Conservation (phyloP, 1,140 invertebrate species). For the Octopus sinensis region DNA sequence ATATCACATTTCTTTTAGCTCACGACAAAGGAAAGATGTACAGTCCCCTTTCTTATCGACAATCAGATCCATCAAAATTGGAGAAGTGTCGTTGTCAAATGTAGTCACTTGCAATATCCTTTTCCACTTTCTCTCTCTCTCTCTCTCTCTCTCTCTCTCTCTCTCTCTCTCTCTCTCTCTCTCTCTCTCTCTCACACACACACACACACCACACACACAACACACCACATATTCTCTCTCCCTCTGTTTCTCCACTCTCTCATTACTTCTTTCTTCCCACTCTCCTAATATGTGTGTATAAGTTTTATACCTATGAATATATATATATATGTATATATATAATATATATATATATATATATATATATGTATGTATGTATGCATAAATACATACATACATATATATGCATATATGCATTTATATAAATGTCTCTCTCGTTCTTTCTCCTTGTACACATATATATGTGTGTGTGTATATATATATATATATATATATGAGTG, state of each 20-base stretch:
- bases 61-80: background rate
- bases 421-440: background rate
- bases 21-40: too few relatives aligned
- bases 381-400: background rate
- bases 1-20: too few relatives aligned
- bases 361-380: background rate
- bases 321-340: conserved; percentile 2
- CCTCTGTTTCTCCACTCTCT: background rate
- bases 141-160: conserved; percentile 2
- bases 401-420: background rate
- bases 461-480: background rate
- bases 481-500: background rate
- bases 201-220: background rate
- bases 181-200: background rate
- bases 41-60: too few relatives aligned
- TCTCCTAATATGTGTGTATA: background rate
- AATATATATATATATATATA: background rate
- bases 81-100: background rate
- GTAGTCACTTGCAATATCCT: background rate
- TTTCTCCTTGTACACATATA: background rate
- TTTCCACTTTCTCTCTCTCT: background rate
- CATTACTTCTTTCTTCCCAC: too few relatives aligned
- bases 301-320: background rate
- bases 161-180: conserved; percentile 2
- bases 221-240: background rate